A percentile compares a stretch with the other conserved stretches of the same genome.
These are phyloP conservation scores for Pipra filicauda DNA, from an alignment of 2,113 vertebrate genomes.

Conservation along the genomic window DNA sequence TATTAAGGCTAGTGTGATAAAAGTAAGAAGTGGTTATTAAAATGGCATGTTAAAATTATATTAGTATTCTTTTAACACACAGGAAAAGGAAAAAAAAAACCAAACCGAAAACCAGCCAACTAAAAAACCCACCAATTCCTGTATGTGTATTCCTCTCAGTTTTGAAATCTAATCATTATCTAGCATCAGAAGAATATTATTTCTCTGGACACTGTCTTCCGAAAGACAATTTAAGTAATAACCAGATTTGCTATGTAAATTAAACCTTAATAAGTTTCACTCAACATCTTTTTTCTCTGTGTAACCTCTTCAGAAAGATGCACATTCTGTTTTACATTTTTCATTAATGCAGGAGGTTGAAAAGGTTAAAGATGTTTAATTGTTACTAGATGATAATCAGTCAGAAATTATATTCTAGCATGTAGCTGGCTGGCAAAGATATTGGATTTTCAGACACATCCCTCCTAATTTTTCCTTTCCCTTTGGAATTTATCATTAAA, in stretches of 20 bases:
- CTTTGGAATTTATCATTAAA: slow-evolving; percentile 29
- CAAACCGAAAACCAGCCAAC: background rate
- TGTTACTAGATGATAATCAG: slow-evolving; percentile 56
- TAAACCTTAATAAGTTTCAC: background rate
- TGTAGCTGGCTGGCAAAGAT: background rate
- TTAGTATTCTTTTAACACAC: background rate
- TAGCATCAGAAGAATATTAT: background rate
- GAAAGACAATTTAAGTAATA: background rate
- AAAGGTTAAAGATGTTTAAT: slow-evolving; percentile 71
- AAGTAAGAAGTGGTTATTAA: background rate
- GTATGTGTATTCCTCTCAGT: background rate
- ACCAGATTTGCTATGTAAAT: background rate
- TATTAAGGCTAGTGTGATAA: background rate
- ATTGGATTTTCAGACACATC: background rate
- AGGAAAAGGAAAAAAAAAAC: background rate
- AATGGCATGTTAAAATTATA: background rate
- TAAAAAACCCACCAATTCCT: background rate
- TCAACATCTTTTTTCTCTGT: background rate
- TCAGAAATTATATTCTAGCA: slow-evolving; percentile 3
- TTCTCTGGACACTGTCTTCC: background rate
- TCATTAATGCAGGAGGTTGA: slow-evolving; percentile 53
- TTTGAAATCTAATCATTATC: background rate
- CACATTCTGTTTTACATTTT: background rate
- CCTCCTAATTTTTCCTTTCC: background rate
- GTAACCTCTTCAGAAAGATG: background rate